Evolutionary conservation across 2,797 vertebrate genomes (phyloP), one percentile per base, ranked within the genome.

Genomic region (Limnodromus scolopaceus): DNA sequence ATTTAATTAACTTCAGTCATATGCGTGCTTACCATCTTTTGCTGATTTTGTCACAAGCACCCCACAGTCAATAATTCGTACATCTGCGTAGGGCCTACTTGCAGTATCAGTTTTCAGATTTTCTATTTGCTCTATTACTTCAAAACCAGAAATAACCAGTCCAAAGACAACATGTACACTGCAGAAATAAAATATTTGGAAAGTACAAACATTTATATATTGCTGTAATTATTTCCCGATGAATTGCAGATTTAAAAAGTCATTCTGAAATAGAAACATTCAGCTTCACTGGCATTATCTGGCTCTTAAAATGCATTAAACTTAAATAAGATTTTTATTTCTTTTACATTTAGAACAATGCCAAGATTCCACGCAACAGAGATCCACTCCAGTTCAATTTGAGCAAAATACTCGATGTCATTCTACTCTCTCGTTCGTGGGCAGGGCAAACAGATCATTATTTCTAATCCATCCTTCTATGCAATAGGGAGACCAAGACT

Each of bases 81-180:
- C 99, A 4, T 99, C 99, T 68, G 99, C 99, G 11, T 99, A 99
- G 8, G 99, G 99, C 76, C 99, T 98, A 97, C 99, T 99, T 18
- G 99, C 99, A 4, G 99, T 98, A 77, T 99, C 99, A 0, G 99
- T 99, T 98, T 99, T 99, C 97, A 99, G 98, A 64, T 99, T 99
- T 97, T 99, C 99, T 41, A 99, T 99, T 97, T 99, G 99, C 94
- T 99, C 99, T 53, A 99, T 99, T 74, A 99, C 99, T 97, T 99
- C 99, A 97, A 99, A 99, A 38, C 99, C 99, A 28, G 99, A 99
- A 98, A 99, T 99, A 95, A 99, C 98, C 60, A 99, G 96, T 84
- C 99, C 99, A 87, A 99, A 99, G 88, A 99, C 99, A 78, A 99
- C 99, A 30, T 99, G 99, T 32, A 99, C 99, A 16, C 99, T 99